Evolutionary conservation across 2,888 invertebrate species (phyloP), one percentile per base, ranked within the genome.

Genomic region (Digitonthophagus gazella): DNA sequence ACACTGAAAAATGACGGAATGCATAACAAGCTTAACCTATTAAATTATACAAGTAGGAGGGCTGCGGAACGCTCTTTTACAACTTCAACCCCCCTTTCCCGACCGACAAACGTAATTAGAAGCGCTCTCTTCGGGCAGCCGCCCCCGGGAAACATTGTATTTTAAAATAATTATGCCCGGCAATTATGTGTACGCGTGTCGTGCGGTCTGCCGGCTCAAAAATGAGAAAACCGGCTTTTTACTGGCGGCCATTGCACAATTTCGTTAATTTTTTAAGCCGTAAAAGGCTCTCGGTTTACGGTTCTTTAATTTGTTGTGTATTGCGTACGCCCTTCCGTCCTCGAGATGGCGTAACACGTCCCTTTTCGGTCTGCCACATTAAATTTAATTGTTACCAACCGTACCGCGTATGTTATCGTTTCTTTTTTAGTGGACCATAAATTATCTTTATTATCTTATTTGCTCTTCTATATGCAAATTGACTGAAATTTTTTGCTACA

Each of bases 161-260:
- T 44, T 44, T 44, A 44, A 44, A 44, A 44, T 44, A 44, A 44
- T 44, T 44, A 44, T 44, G 28, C 28, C 28, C 28, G 28, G 28
- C 28, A 44, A 44, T 44, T 44, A 44, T 44, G 28, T 44, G 28
- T 44, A 44, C 28, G 28, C 28, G 28, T 44, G 28, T 44, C 28
- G 28, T 44, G 28, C 28, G 28, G 28, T 44, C 28, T 61, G 28
- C 28, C 8, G 28, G 11, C 65, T 67, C 69, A 67, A 69, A 69
- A 71, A 72, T 69, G 72, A 20, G 19, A 70, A 73, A 73, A 73
- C 66, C 67, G 65, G 70, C 67, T 66, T 70, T 70, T 70, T 70
- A 70, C 64, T 70, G 66, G 61, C 57, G 61, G 28, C 69, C 63
- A 63, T 44, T 56, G 56, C 18, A 68, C 67, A 70, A 70, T 68